These are phyloP conservation scores for Cotesia chilonis DNA, from an alignment of 1,140 invertebrate species.

Conservation along the genomic window DNA sequence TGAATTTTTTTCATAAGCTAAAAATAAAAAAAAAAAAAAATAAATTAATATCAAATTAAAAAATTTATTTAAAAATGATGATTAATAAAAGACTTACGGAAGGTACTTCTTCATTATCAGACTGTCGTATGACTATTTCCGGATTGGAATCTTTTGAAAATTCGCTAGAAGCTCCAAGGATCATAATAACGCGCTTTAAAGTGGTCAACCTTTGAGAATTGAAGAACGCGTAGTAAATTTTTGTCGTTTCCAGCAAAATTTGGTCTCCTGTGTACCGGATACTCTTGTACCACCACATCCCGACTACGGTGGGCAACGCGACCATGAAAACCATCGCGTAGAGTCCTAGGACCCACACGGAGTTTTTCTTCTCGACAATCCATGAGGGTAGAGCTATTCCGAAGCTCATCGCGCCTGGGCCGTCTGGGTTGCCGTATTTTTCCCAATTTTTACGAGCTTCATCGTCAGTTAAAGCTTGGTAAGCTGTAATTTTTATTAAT, in stretches of 20 bases:
- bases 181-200: slow-evolving; percentile 94
- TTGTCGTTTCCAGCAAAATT: slow-evolving; percentile 93
- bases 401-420: slow-evolving; percentile 97
- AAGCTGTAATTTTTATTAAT: slow-evolving; percentile 62
- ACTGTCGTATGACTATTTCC: slow-evolving; percentile 91
- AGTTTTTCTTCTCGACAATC: slow-evolving; percentile 99
- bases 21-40: slow-evolving; percentile 53
- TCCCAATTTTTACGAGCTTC: slow-evolving; percentile 98
- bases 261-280: slow-evolving; percentile 85
- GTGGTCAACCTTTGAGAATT: slow-evolving; percentile 95
- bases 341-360: slow-evolving; percentile 94
- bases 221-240: slow-evolving; percentile 96
- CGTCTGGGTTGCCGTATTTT: slow-evolving; percentile 99
- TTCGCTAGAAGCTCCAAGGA: slow-evolving; percentile 94
- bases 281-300: slow-evolving; percentile 98
- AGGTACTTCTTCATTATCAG: slow-evolving; percentile 95
- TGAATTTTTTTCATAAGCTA: slow-evolving; percentile 90
- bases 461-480: slow-evolving; percentile 91
- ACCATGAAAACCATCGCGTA: slow-evolving; percentile 99
- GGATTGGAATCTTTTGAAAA: slow-evolving; percentile 95
- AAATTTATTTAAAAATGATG: not conserved
- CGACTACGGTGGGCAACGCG: slow-evolving; percentile 90
- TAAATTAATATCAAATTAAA: not conserved
- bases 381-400: slow-evolving; percentile 99
- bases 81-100: slow-evolving; percentile 69